phyloP scores from a whole-genome alignment of 1,140 invertebrate species.

The Thrips palmi region DNA sequence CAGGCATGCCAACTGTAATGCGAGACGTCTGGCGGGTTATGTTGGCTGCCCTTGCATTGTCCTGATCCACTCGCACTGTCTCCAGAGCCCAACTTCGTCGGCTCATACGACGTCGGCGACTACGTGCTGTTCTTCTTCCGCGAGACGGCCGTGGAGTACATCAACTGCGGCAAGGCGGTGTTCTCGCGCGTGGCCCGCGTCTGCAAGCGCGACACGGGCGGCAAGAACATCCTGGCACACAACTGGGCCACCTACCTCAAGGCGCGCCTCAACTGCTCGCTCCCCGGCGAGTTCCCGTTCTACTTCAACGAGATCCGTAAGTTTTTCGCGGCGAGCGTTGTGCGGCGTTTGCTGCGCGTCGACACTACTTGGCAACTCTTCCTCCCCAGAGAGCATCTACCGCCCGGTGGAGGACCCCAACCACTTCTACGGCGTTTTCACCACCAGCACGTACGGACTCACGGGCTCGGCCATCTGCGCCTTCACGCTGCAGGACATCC shows the following conservation, averaged over 20 bases:
- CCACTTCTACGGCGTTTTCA: constrained; percentile 89
- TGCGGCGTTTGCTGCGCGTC: constrained; percentile 8
- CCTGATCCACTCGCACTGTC: constrained; percentile 19
- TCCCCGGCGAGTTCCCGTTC: constrained; percentile 86
- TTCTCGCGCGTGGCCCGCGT: constrained; percentile 84
- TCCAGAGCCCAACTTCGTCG: constrained; percentile 91
- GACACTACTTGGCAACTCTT: not conserved
- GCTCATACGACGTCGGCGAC: constrained; percentile 79
- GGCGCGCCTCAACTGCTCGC: constrained; percentile 85
- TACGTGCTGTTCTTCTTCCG: constrained; percentile 95
- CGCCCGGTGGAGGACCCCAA: constrained; percentile 72
- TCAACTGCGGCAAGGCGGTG: constrained; percentile 87
- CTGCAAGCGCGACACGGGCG: constrained; percentile 86
- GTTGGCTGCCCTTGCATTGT: too few relatives aligned
- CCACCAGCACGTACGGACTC: constrained; percentile 77
- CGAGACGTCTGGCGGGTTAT: too few relatives aligned
- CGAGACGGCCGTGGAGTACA: constrained; percentile 89
- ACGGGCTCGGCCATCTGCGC: constrained; percentile 88
- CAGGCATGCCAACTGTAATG: too few relatives aligned
- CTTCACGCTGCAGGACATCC: constrained; percentile 73
- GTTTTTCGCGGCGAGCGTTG: constrained; percentile 23
- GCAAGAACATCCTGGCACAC: constrained; percentile 79
- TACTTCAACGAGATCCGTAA: constrained; percentile 96
- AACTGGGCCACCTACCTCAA: constrained; percentile 93
- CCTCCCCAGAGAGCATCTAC: constrained; percentile 61